These are phyloP conservation scores for Myotis davidii DNA, from an alignment of 2,113 vertebrate genomes.

Conservation along the genomic window DNA sequence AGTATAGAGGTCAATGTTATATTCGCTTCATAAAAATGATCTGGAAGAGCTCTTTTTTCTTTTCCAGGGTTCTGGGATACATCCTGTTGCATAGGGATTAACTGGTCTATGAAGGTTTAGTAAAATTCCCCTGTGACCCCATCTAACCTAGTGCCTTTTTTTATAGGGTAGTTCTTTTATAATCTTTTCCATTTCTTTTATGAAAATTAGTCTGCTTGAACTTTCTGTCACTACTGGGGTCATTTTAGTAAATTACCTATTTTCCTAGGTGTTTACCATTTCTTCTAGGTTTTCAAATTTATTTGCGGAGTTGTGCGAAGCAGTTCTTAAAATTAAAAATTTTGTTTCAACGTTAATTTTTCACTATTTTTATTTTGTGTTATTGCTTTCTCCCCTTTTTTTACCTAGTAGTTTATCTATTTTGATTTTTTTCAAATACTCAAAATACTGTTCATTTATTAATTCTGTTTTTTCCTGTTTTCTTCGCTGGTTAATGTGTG, in stretches of 20 bases:
- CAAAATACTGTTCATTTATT: background rate
- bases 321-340: background rate
- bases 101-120: background rate
- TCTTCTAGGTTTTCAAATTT: too few species aligned
- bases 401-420: background rate
- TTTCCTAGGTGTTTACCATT: too few species aligned
- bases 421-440: background rate
- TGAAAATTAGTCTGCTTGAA: background rate
- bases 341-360: background rate
- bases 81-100: background rate
- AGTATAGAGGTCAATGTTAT: background rate
- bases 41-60: background rate
- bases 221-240: too few species aligned
- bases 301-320: too few species aligned
- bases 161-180: background rate
- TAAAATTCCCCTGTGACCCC: background rate
- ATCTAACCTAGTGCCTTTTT: background rate
- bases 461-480: background rate
- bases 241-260: too few species aligned
- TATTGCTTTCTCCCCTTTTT: background rate
- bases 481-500: background rate
- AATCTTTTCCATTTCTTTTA: background rate
- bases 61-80: background rate
- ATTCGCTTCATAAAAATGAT: background rate
- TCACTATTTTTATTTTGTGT: background rate